phyloP scores from a whole-genome alignment of 2,113 vertebrate species.

The Thamnophis sirtalis region DNA sequence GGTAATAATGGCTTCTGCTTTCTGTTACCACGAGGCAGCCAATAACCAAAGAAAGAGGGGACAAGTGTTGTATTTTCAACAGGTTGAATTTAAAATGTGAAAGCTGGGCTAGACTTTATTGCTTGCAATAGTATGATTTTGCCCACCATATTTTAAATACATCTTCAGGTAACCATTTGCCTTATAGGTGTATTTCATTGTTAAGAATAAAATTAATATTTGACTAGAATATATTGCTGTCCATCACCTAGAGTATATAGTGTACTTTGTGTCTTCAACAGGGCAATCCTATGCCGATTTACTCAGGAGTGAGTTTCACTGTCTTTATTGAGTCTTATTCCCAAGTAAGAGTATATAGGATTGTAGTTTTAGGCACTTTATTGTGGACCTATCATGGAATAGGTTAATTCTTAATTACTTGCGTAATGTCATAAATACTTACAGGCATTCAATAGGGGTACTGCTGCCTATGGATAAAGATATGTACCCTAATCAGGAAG shows the following conservation, averaged over 20 bases:
- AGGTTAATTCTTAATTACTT: slow-evolving; percentile 95
- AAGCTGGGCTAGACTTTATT: slow-evolving; percentile 43
- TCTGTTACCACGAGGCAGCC: slow-evolving; percentile 73
- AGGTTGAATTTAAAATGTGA: slow-evolving; percentile 34
- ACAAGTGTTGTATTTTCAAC: slow-evolving; percentile 51
- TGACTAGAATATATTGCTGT: slow-evolving; percentile 71
- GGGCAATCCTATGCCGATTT: background rate
- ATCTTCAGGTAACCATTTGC: slow-evolving; percentile 95
- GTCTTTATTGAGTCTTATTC: background rate
- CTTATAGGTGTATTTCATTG: slow-evolving; percentile 87
- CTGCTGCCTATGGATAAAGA: slow-evolving; percentile 95
- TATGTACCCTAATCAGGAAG: slow-evolving; percentile 86
- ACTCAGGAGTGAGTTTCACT: background rate
- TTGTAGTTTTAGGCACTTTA: slow-evolving; percentile 83
- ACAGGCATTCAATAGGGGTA: slow-evolving; percentile 83
- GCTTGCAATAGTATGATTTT: slow-evolving; percentile 79
- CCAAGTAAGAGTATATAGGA: background rate
- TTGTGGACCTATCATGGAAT: slow-evolving; percentile 85
- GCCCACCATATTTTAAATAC: slow-evolving; percentile 77
- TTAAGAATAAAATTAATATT: slow-evolving; percentile 75
- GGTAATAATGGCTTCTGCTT: slow-evolving; percentile 50
- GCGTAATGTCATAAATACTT: slow-evolving; percentile 89
- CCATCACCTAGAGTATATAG: slow-evolving; percentile 76
- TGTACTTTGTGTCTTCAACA: slow-evolving; percentile 77
- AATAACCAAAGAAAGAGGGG: slow-evolving; percentile 73